A percentile compares a stretch with the other conserved stretches of the same genome.
Evolutionary conservation across 2,888 invertebrate genomes (phyloP).

Genomic region (Temnothorax rugatulus): DNA sequence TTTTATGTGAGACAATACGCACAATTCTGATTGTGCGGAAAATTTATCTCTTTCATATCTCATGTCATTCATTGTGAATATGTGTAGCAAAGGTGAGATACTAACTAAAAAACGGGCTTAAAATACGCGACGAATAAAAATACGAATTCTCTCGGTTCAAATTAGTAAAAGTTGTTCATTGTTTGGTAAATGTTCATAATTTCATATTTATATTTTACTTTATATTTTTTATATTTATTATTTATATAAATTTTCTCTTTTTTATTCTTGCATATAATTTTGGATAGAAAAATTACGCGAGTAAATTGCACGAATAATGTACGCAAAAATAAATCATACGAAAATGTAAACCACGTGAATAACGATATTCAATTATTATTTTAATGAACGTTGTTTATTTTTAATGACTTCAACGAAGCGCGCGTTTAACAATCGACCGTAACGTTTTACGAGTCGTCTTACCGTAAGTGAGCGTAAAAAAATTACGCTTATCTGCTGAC

Average conservation of each 20-base stretch:
- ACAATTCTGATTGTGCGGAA: no score
- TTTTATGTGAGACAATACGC: no score
- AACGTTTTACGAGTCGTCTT: background rate
- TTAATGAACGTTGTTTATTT: conserved; percentile 5
- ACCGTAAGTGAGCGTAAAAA: background rate
- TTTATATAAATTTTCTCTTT: background rate
- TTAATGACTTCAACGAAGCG: background rate
- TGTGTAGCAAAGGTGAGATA: background rate
- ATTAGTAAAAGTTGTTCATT: conserved; percentile 2
- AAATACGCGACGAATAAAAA: background rate
- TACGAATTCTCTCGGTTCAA: background rate
- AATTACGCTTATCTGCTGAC: background rate
- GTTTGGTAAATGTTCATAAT: background rate
- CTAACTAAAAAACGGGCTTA: background rate
- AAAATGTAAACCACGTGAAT: conserved; percentile 8
- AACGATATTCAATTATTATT: conserved; percentile 14
- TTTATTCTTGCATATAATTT: background rate
- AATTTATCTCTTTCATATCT: background rate
- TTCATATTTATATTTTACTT: background rate
- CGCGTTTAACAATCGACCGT: background rate
- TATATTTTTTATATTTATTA: background rate
- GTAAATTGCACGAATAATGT: background rate
- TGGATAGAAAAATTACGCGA: background rate
- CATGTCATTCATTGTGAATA: background rate
- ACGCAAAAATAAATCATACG: background rate